Evolutionary conservation across 2,888 invertebrate species (phyloP).

Genomic region (Brachyopa scutellaris): DNA sequence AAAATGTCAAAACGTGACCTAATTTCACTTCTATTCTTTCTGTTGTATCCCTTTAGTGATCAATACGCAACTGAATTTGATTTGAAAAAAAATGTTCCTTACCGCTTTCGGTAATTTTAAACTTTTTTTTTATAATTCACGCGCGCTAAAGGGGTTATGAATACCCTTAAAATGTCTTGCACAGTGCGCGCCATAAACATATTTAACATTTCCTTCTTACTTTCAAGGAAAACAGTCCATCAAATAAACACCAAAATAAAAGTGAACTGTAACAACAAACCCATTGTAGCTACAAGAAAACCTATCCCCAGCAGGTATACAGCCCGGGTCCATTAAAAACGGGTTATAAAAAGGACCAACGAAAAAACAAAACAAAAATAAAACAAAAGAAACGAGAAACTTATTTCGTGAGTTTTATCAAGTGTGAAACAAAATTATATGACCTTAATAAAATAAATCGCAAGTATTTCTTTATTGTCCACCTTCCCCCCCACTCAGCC

Average conservation of each 20-base stretch:
- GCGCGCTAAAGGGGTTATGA: no score
- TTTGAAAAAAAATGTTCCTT: no score
- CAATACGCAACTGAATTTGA: no score
- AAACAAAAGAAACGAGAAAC: not conserved
- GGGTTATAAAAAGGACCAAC: slow-evolving; percentile 6
- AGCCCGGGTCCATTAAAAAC: not conserved
- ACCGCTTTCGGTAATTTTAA: no score
- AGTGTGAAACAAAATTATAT: slow-evolving; percentile 52
- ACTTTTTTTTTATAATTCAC: no score
- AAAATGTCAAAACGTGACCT: no score
- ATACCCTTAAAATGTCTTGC: no score
- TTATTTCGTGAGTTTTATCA: slow-evolving; percentile 32
- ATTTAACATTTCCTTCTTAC: not conserved
- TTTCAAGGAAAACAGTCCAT: not conserved
- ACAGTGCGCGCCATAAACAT: not conserved
- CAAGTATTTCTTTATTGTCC: slow-evolving; percentile 8
- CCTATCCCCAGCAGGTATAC: not conserved
- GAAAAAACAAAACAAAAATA: slow-evolving; percentile 15
- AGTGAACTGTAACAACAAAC: not conserved
- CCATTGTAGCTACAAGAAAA: not conserved
- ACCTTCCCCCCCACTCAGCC: not conserved
- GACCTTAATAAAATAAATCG: slow-evolving; percentile 56
- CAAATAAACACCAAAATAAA: not conserved
- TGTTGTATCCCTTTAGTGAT: no score
- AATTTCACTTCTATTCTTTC: no score